Conservation (phyloP, 2,113 vertebrate genomes). For the Hymenochirus boettgeri region DNA sequence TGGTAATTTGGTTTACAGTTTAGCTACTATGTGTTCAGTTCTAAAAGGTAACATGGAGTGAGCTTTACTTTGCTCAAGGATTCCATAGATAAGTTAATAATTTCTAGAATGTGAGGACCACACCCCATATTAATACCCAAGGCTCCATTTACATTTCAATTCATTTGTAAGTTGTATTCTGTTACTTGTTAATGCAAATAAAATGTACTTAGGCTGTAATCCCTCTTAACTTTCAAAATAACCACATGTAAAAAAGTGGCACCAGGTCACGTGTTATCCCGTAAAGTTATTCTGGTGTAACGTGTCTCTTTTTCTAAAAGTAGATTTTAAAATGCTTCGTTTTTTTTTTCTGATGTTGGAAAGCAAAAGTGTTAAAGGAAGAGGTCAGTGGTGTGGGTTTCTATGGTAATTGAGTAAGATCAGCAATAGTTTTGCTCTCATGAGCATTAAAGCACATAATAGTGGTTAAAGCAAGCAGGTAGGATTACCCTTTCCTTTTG, state of each 20-base stretch:
- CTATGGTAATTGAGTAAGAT: conserved; percentile 95
- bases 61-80: too few species aligned
- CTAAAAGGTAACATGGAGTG: too few species aligned
- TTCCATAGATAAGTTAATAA: too few species aligned
- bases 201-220: too few species aligned
- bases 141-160: too few species aligned
- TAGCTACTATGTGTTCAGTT: too few species aligned
- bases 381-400: conserved; percentile 86
- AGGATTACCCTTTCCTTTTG: conserved; percentile 94
- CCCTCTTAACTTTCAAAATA: too few species aligned
- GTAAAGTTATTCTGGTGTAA: conserved; percentile 51
- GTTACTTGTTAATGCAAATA: too few species aligned
- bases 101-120: too few species aligned
- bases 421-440: conserved; percentile 85
- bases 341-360: conserved; percentile 63
- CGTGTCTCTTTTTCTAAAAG: conserved; percentile 61
- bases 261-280: conserved; percentile 48
- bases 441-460: conserved; percentile 82
- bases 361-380: conserved; percentile 59
- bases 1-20: too few species aligned
- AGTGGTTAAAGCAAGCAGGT: conserved; percentile 95
- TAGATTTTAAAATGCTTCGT: conserved; percentile 68
- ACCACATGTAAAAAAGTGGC: conserved; percentile 44
- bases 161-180: too few species aligned
- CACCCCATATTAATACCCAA: too few species aligned